Evolutionary conservation across 2,113 vertebrate species (phyloP).

Genomic region (Trachemys scripta): DNA sequence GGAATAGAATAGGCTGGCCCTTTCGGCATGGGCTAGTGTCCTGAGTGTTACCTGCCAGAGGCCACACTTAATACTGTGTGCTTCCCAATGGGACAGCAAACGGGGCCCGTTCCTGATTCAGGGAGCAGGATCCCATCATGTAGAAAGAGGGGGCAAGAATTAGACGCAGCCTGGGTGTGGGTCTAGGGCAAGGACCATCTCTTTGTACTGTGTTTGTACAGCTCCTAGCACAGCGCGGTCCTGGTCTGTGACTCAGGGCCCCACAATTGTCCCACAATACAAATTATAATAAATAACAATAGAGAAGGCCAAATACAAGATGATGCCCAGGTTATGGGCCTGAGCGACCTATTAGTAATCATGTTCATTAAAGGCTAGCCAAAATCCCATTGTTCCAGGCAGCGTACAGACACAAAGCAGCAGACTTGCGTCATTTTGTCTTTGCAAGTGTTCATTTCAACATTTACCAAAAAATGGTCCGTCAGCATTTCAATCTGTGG

Average conservation of each 20-base stretch:
- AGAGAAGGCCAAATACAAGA: not conserved
- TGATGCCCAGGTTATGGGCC: not conserved
- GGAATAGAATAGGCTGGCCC: too few relatives aligned
- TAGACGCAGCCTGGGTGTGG: not conserved
- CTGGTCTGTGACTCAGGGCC: not conserved
- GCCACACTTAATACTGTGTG: too few relatives aligned
- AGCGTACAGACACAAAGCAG: too few relatives aligned
- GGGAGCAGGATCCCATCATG: not conserved
- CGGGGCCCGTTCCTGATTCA: not conserved
- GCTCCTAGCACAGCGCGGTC: not conserved
- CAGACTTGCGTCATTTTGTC: too few relatives aligned
- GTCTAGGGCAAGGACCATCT: not conserved
- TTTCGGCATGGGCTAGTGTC: too few relatives aligned
- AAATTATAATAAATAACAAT: not conserved
- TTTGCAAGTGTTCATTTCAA: not conserved
- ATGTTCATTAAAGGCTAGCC: not conserved
- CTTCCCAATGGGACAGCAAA: too few relatives aligned
- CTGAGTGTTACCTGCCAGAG: too few relatives aligned
- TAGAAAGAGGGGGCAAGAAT: not conserved
- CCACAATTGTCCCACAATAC: not conserved
- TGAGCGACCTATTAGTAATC: not conserved
- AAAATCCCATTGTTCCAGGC: not conserved
- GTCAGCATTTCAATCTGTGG: not conserved
- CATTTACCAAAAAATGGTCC: not conserved
- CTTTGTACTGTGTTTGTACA: not conserved